Base-by-base conservation (phyloP, 2,113 vertebrate genomes). In the Elaphurus davidianus region DNA sequence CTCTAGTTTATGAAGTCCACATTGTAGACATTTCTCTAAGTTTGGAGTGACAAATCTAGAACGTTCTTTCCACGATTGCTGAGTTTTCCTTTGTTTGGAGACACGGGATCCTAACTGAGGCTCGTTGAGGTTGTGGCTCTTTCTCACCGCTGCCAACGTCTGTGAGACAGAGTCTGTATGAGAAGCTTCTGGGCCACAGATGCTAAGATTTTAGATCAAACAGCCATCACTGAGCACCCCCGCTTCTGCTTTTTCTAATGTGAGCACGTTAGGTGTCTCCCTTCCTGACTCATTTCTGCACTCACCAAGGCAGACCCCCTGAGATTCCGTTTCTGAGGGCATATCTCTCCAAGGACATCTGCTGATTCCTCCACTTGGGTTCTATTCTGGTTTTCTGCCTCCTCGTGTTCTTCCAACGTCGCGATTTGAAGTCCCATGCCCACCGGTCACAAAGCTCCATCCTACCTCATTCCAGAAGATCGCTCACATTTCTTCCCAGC, bases 221-320 rank as follows among this genome's bases (percentile, higher is more conserved):
- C 6, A 5, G 14, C 30, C 6, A 6, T 30, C 0, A 0, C 36
- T 4, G 0, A 62, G 6, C 2, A 8, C 59, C 12, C 14, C 21
- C n/a, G 14, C 13, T 30, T 10, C 85, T 59, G 50, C 50, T 11
- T 21, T 14, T 67, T 43, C 55, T 30, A 33, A 27, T 1, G 54
- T 55, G 3, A 36, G 52, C 60, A 2, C 14, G 6, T 40, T 2
- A 0, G 17, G 2, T 17, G 17, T 5, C 19, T 11, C n/a, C 25
- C 60, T 94, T 74, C 5, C 50, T 19, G 60, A 54, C 16, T 3
- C 8, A 14, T 6, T 9, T 2, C 76, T 52, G 3, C 4, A 2
- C 11, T n/a, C 83, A 19, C 9, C 7, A 25, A 6, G 27, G 28
- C 3, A 12, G 19, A 74, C 2, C 21, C 71, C 21, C 71, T 43